Base-by-base conservation (phyloP, 1,140 invertebrate species). In the Muscidifurax raptorellus region DNA sequence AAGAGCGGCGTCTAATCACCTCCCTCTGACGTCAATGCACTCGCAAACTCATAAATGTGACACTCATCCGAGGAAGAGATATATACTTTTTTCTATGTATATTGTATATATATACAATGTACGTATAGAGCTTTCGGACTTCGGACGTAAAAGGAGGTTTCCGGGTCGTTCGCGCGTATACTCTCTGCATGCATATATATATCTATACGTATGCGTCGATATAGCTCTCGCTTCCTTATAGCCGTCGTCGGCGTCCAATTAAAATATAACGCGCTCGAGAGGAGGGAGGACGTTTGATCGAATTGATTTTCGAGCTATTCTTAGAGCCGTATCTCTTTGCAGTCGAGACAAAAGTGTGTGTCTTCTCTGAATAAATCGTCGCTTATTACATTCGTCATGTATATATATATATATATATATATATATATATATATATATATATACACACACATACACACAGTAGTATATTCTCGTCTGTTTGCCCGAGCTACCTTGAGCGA, bases 21-120 rank as follows among this genome's bases (percentile, higher is more conserved):
- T 77, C 32, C 25, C 64, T 2, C 40, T 84, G 76, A 84, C 83
- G 83, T 84, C 83, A 84, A 84, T 27, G 32, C 67, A 78, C 67
- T 80, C 76, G 83, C 52, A 44, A 80, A 71, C 67, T 80, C 66
- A 64, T 80, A 67, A 71, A 78, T 78, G 75, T 71, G 66, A 78
- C 28, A 78, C 36, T n/a, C 66, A 22, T 32, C 7, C 71, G 71
- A 15, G 36, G 5, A 18, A 0, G 22, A 32, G 32, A 2, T 18
- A 59, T 2, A 59, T 59, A 59, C 22, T n/a, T 59, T 71, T 32
- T 71, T 27, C 5, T 59, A 59, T 47, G 13, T 13, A 2, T 47
- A 13, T 47, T 2, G 1, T 47, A 47, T 47, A 47, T 13, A 5
- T 0, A n/a, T 59, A 59, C 18, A 59, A 1, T n/a, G 52, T 7